Evolutionary conservation across 2,888 invertebrate genomes (phyloP).

Genomic region (Ichneumoninae sp.): DNA sequence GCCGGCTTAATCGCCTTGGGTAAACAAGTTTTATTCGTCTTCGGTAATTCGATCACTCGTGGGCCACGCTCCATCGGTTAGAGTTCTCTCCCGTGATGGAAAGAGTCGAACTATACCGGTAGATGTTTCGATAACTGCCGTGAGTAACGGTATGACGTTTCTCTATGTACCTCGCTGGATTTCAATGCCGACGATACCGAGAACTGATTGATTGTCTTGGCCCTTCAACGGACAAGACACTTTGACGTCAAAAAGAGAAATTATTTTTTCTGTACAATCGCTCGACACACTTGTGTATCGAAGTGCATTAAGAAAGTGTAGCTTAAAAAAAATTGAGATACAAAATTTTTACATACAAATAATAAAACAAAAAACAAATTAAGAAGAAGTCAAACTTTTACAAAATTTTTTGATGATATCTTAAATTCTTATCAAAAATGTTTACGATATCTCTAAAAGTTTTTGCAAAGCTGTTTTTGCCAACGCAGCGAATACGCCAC

Average conservation of each 20-base stretch:
- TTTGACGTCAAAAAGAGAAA: neutral
- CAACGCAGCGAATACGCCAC: no score
- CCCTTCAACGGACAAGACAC: neutral
- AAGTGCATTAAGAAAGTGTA: no score
- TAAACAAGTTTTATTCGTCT: conserved; percentile 21
- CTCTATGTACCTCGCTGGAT: neutral
- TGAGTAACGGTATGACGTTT: neutral
- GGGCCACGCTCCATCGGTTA: neutral
- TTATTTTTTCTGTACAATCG: no score
- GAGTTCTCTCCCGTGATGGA: conserved; percentile 6
- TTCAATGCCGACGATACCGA: neutral
- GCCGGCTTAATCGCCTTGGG: conserved; percentile 2
- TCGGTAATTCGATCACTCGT: conserved; percentile 32
- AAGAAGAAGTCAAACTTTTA: neutral
- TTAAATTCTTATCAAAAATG: no score
- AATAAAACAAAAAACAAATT: no score
- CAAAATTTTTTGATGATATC: neutral
- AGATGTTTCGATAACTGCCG: neutral
- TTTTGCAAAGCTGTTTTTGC: no score
- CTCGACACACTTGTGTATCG: no score
- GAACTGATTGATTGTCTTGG: neutral
- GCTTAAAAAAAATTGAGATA: no score
- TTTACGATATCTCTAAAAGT: no score
- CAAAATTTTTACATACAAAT: no score
- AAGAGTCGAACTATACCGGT: conserved; percentile 11